Percentiles rank a stretch among this genome's conserved stretches.
phyloP scores from a whole-genome alignment of 2,113 vertebrate species.

The Ptilonorhynchus violaceus region DNA sequence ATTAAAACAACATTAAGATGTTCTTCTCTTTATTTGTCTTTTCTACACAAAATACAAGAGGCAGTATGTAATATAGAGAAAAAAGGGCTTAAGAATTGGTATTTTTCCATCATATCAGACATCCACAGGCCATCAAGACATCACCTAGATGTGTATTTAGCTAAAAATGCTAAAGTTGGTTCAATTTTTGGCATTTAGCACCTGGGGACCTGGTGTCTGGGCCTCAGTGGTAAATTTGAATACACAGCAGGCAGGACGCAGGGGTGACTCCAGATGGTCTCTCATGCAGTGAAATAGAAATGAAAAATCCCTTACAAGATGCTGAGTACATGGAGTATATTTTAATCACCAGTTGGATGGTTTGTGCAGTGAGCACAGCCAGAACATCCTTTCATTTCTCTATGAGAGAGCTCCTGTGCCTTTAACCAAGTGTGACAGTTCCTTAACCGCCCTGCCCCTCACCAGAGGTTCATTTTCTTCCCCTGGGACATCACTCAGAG shows the following conservation, averaged over 20 bases:
- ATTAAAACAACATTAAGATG: not conserved
- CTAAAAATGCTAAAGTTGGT: not conserved
- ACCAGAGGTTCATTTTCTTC: slow-evolving; percentile 41
- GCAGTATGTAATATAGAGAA: not conserved
- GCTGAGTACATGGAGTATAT: not conserved
- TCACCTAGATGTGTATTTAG: not conserved
- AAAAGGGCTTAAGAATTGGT: not conserved
- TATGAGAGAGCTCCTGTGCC: not conserved
- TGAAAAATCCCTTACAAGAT: not conserved
- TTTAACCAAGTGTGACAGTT: slow-evolving; percentile 6
- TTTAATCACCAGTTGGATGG: not conserved
- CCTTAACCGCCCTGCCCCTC: not conserved
- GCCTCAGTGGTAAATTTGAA: not conserved
- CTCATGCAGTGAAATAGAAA: not conserved
- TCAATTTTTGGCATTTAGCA: not conserved
- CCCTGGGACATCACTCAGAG: slow-evolving; percentile 43
- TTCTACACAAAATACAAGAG: not conserved
- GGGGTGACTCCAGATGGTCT: not conserved
- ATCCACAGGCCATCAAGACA: not conserved
- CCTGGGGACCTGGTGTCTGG: not conserved
- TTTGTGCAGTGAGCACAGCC: not conserved
- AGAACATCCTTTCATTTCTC: not conserved
- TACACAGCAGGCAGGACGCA: no score
- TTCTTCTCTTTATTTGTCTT: not conserved
- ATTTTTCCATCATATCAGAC: not conserved